A percentile compares a stretch with the other conserved stretches of the same genome.
phyloP scores from a whole-genome alignment of 2,888 invertebrate species.

The Drosophila dives region DNA sequence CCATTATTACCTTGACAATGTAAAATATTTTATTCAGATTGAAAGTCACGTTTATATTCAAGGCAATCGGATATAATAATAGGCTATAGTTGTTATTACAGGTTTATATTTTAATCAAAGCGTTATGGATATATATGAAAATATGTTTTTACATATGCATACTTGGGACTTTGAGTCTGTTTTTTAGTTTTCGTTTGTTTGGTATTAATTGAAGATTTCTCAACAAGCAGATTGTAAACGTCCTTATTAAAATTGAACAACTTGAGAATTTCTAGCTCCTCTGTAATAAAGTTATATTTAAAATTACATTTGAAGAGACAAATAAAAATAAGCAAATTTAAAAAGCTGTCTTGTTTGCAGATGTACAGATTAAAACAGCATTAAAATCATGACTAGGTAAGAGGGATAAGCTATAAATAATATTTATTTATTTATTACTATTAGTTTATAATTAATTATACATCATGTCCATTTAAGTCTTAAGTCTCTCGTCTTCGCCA shows the following conservation, averaged over 20 bases:
- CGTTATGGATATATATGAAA: background rate
- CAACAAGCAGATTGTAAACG: background rate
- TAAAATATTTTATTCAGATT: background rate
- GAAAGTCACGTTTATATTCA: slow-evolving; percentile 27
- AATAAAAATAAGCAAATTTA: background rate
- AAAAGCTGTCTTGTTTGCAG: background rate
- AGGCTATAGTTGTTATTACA: background rate
- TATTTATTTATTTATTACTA: background rate
- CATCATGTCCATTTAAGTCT: background rate
- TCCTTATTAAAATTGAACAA: background rate
- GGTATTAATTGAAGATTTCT: background rate
- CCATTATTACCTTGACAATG: background rate
- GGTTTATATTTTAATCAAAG: background rate
- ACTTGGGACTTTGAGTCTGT: background rate
- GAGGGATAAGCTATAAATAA: background rate
- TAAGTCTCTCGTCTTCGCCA: background rate
- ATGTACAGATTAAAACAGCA: background rate
- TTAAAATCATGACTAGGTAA: background rate
- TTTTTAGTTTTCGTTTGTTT: background rate
- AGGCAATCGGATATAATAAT: slow-evolving; percentile 2
- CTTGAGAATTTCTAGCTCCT: background rate
- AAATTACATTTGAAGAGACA: background rate
- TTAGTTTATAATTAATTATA: background rate
- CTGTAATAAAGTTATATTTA: rapidly evolving
- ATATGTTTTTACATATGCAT: background rate